Base-by-base conservation (phyloP, 2,888 invertebrate genomes). In the Penaeus monodon region DNA sequence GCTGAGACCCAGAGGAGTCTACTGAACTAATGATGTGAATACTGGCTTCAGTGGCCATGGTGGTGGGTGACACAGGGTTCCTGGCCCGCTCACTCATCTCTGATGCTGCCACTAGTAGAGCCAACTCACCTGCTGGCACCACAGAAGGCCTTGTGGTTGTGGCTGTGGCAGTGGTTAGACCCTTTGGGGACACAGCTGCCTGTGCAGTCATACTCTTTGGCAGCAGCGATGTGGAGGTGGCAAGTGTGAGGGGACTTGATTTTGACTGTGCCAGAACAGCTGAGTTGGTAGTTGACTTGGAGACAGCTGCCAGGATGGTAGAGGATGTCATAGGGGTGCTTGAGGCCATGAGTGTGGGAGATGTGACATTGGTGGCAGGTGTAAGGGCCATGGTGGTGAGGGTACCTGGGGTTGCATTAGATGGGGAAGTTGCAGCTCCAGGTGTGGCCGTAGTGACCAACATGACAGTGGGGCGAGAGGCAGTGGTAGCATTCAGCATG, bases 81-180 rank as follows among this genome's bases (percentile, higher is more conserved):
- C 49, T 70, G 27, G 79, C 86, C 27, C 86, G 78, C 73, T 87
- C 86, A 64, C 86, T 87, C 83, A 87, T 87, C 63, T 87, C 86
- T n/a, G 86, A 87, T 20, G 86, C 86, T 49, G 86, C 86, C n/a
- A 87, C 86, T 20, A 87, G 49, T n/a, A 87, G 24, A 44, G 82
- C 86, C 24, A 87, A 29, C 44, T 87, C 86, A 27, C 86, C 86
- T 8, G 86, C 83, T 12, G 86, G 86, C 17, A 86, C 82, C 38
- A 66, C 17, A 29, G 84, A 22, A 17, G 78, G 44, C 29, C 20
- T 24, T 44, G 49, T 77, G 24, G 57, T 24, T 22, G 24, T n/a
- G n/a, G 63, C 27, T 0, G 81, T 70, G 12, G 29, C 27, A n/a
- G 44, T 29, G 29, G 70, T 1, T 0, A 33, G 14, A 24, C 29